These are phyloP conservation scores for Diglossa cyanea DNA, from an alignment of 2,797 vertebrate genomes.

Conservation along the genomic window DNA sequence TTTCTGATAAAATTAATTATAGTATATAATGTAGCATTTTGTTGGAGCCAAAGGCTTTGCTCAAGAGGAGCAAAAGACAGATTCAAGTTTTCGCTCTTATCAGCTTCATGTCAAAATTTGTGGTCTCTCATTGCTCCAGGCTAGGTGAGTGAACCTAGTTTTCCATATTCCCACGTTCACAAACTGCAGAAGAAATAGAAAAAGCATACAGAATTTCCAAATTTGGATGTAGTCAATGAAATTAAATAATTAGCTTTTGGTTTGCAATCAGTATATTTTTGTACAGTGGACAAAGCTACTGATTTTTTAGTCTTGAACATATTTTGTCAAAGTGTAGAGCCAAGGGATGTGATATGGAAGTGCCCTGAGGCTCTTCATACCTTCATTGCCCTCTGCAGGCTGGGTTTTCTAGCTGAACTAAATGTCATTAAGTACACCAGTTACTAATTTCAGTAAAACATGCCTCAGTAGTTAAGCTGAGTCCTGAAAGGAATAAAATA, in stretches of 20 bases:
- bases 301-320: neutral
- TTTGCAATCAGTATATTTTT: neutral
- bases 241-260: neutral
- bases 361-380: neutral
- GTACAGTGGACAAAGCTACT: neutral
- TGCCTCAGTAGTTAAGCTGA: neutral
- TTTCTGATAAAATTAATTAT: neutral
- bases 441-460: neutral
- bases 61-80: neutral
- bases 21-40: neutral
- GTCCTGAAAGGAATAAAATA: neutral
- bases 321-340: neutral
- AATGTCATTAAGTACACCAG: neutral
- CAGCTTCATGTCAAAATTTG: neutral
- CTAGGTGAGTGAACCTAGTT: neutral
- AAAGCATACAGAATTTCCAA: neutral
- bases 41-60: neutral
- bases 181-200: neutral
- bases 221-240: neutral
- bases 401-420: neutral
- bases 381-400: neutral
- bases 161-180: neutral
- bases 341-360: neutral
- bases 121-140: neutral
- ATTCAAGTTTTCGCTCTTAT: neutral